Evolutionary conservation across 1,140 invertebrate species (phyloP).

Genomic region (Listronotus bonariensis): DNA sequence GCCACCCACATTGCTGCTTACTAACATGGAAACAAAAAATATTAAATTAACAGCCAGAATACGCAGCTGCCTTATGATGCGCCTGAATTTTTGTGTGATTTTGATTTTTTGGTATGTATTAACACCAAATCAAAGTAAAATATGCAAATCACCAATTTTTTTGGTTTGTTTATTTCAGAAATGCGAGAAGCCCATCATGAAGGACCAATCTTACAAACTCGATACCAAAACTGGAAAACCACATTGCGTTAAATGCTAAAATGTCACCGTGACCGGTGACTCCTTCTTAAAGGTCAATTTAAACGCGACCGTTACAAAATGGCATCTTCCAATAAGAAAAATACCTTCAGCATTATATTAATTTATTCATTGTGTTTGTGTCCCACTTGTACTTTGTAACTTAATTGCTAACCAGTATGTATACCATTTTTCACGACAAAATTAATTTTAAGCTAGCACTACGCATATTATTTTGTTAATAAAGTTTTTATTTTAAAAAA

Average conservation of each 20-base stretch:
- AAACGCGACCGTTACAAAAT: neutral
- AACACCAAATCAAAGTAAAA: neutral
- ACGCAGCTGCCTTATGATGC: neutral
- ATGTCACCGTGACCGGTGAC: too few relatives aligned
- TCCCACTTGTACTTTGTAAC: neutral
- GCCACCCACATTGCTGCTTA: neutral
- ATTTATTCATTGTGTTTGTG: neutral
- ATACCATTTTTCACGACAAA: neutral
- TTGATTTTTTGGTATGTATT: conserved; percentile 17
- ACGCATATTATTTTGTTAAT: conserved; percentile 14
- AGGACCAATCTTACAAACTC: conserved; percentile 63
- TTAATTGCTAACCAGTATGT: neutral
- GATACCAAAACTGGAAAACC: conserved; percentile 61
- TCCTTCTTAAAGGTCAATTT: neutral
- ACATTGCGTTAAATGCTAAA: conserved; percentile 57
- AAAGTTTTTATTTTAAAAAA: conserved; percentile 3
- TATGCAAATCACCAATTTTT: neutral
- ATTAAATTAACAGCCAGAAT: neutral
- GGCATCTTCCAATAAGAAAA: conserved; percentile 4
- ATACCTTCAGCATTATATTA: neutral
- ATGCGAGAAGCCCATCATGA: conserved; percentile 64
- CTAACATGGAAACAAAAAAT: conserved; percentile 3
- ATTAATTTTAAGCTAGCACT: conserved; percentile 5
- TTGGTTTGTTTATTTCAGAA: conserved; percentile 58
- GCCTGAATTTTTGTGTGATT: conserved; percentile 3